These are phyloP conservation scores for Lycaon pictus DNA, from an alignment of 2,113 vertebrate species.

Conservation along the genomic window DNA sequence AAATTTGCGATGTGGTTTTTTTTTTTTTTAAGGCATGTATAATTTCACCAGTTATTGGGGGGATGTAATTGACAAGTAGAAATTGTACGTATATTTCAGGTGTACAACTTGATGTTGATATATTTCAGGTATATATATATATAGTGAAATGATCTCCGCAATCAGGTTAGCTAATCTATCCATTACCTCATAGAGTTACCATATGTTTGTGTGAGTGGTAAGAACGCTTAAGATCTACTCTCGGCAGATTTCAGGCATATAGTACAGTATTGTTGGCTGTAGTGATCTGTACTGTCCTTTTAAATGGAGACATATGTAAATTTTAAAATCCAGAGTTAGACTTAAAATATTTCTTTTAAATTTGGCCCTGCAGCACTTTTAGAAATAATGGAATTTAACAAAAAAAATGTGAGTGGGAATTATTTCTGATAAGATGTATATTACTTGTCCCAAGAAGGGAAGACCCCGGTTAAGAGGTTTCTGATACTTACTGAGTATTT, in stretches of 20 bases:
- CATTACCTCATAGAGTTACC: not conserved
- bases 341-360: constrained; percentile 48
- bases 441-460: constrained; percentile 43
- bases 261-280: not conserved
- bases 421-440: constrained; percentile 61
- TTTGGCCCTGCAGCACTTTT: not conserved
- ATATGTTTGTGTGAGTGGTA: not conserved
- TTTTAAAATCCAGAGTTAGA: not conserved
- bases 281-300: not conserved
- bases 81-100: not conserved
- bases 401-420: not conserved
- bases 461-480: constrained; percentile 66
- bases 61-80: not conserved
- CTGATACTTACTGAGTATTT: constrained; percentile 66
- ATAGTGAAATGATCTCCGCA: not conserved
- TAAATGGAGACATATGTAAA: not conserved
- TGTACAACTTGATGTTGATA: not conserved
- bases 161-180: not conserved
- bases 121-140: not conserved
- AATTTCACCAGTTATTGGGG: not conserved
- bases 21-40: not conserved
- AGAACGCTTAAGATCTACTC: not conserved
- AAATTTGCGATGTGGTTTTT: not conserved
- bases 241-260: not conserved
- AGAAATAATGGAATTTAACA: constrained; percentile 40